These are phyloP conservation scores for Medauroidea extradentata DNA, from an alignment of 1,140 invertebrate genomes.

Conservation along the genomic window DNA sequence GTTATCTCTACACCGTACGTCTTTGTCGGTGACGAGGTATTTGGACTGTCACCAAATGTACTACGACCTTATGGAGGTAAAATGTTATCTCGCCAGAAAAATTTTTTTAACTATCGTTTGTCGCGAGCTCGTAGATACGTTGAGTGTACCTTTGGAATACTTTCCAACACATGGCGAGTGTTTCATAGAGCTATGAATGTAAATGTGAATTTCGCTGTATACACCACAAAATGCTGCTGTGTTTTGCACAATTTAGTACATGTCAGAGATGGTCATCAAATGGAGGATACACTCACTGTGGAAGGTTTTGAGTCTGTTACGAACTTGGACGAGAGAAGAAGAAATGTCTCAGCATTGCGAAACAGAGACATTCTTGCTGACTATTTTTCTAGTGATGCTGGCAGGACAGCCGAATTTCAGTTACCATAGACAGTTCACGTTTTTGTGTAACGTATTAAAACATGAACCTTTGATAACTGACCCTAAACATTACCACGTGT, in stretches of 20 bases:
- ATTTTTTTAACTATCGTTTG: constrained; percentile 45
- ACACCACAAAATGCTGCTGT: constrained; percentile 28
- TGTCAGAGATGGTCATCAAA: constrained; percentile 8
- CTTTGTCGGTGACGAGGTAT: constrained; percentile 46
- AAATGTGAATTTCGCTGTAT: constrained; percentile 29
- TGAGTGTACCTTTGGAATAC: constrained; percentile 47
- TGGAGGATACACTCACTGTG: constrained; percentile 7
- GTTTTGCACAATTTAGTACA: constrained; percentile 33
- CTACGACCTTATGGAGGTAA: constrained; percentile 34
- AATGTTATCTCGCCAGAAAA: constrained; percentile 21
- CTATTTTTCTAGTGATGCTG: constrained; percentile 17
- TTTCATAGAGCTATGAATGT: constrained; percentile 37
- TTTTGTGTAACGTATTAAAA: too few relatives aligned
- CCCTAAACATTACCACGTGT: too few relatives aligned
- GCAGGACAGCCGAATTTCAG: constrained; percentile 9
- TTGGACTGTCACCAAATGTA: constrained; percentile 37
- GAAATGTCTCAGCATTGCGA: neutral
- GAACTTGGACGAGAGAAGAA: neutral
- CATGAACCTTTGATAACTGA: too few relatives aligned
- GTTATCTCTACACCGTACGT: constrained; percentile 28
- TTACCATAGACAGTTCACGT: neutral
- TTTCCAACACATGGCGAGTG: constrained; percentile 36
- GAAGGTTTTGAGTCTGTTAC: constrained; percentile 3
- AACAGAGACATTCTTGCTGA: constrained; percentile 16
- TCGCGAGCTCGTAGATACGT: constrained; percentile 38